Base-by-base conservation (phyloP, 1,140 invertebrate species). In the Rhynchophorus ferrugineus region DNA sequence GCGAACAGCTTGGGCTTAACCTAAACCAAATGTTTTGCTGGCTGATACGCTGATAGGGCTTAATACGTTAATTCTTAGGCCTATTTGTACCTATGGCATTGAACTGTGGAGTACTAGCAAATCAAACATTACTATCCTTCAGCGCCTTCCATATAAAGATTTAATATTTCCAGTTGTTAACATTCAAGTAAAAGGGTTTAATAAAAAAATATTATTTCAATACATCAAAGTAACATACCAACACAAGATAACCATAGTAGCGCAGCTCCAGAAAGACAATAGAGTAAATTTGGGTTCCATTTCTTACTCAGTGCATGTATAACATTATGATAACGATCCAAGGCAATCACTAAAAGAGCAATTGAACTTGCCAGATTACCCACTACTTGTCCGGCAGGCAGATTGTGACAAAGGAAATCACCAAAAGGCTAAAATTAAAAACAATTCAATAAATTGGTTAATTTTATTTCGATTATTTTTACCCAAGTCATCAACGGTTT, bases 311-410 rank as follows among this genome's bases (percentile, higher is more conserved):
- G 60, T 1, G 66, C 63, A 16, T 71, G 57, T 19, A 71, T 66
- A 0, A 75, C 65, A 19, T 68, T 72, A 61, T 68, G 57, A 33
- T 76, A 78, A 22, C 76, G 66, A 59, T 79, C 76, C 22, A 78
- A 39, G 1, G 78, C 75, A 16, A 79, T 73, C 17, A 68, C 69
- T 17, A 75, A 69, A n/a, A 79, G 62, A 7, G 73, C 71, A 3
- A 75, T 54, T 2, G 76, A 76, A 46, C 73, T 75, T 3, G 67
- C 68, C 8, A 77, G 46, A 33, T 76, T 61, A 1, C 75, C 71
- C 0, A 70, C 62, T 1, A 73, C 72, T 60, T 76, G 75, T 0
- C 72, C 43, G 49, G 72, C 74, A 3, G 77, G 76, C 33, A 77
- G 64, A 24, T 72, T 61, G 2, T 61, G 61, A 55, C 77, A 79